Base-by-base conservation (phyloP, 2,888 invertebrate species). In the Macrophya alboannulata region DNA sequence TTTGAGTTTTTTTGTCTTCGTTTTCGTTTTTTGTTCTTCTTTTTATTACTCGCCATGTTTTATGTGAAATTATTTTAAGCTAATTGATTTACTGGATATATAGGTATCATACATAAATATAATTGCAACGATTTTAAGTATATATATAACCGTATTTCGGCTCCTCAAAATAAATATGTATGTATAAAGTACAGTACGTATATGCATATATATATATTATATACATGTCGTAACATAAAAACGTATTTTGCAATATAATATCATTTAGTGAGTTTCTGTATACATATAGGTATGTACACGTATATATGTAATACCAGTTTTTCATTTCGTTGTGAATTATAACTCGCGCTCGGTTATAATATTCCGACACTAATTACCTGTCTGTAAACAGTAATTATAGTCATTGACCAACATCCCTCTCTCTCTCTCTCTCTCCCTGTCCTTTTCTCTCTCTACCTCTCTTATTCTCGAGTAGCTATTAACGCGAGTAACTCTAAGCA, bases 351-450 rank as follows among this genome's bases (percentile, higher is more conserved):
- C 68, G 68, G 68, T 25, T 31, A 37, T 31, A 31, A 68, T 37
- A 37, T 68, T 68, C 25, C 25, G 25, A 31, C 68, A 15, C 68
- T 68, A 68, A 68, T 68, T 68, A 68, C 31, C 31, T 68, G 31
- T 37, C 25, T 37, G 68, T 31, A 37, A 68, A 68, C 68, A 37
- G 68, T 68, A 25, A 68, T 68, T 68, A 68, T 37, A 68, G 31
- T 12, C 31, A 68, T 68, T 68, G 31, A 68, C 68, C 68, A 68
- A 68, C 25, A 21, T 15, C 25, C 12, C 68, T 68, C 31, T 68
- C 25, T 68, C 68, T 15, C 25, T 31, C 68, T 68, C 15, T 68
- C 25, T 31, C 68, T 68, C 31, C 12, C 1, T 31, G 15, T 65
- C 25, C 21, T 10, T 5, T 65, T 68, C 68, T 15, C 25, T 31